These are phyloP conservation scores for Eupleurogrammus muticus DNA, from an alignment of 2,797 vertebrate species.

Conservation along the genomic window DNA sequence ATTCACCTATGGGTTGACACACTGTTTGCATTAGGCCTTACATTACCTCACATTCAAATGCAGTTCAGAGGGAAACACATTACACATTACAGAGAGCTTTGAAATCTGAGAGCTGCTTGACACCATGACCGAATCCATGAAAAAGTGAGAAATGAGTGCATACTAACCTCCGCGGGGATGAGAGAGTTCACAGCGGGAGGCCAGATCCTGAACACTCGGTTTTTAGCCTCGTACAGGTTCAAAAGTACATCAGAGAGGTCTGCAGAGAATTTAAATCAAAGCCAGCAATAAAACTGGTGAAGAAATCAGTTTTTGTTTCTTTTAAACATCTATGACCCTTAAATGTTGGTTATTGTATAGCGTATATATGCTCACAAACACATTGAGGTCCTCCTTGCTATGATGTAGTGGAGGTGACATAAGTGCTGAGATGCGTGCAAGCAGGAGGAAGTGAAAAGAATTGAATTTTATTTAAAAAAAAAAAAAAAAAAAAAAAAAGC, in stretches of 20 bases:
- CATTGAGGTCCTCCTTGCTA: not conserved
- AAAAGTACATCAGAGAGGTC: slow-evolving; percentile 28
- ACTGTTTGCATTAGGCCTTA: not conserved
- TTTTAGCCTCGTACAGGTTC: slow-evolving; percentile 21
- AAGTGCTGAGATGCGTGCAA: too few relatives aligned
- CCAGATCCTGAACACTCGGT: slow-evolving; percentile 33
- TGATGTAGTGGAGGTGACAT: not conserved
- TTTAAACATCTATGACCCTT: not conserved
- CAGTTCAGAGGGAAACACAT: not conserved
- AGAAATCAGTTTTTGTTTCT: slow-evolving; percentile 6
- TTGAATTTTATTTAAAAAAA: too few relatives aligned
- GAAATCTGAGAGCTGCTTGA: slow-evolving; percentile 2
- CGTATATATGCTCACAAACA: not conserved
- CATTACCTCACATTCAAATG: not conserved
- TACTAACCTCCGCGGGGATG: slow-evolving; percentile 33
- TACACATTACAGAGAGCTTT: not conserved
- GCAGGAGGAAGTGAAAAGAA: too few relatives aligned
- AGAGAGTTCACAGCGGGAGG: slow-evolving; percentile 18
- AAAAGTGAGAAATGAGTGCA: not conserved
- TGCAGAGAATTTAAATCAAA: slow-evolving; percentile 31
- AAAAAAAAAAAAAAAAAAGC: too few relatives aligned
- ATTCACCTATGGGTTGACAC: not conserved
- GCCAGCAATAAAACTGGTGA: not conserved
- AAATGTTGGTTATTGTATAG: not conserved
- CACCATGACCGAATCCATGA: slow-evolving; percentile 7